These are phyloP conservation scores for Anguilla marmorata DNA, from an alignment of 2,797 vertebrate species.

Conservation along the genomic window DNA sequence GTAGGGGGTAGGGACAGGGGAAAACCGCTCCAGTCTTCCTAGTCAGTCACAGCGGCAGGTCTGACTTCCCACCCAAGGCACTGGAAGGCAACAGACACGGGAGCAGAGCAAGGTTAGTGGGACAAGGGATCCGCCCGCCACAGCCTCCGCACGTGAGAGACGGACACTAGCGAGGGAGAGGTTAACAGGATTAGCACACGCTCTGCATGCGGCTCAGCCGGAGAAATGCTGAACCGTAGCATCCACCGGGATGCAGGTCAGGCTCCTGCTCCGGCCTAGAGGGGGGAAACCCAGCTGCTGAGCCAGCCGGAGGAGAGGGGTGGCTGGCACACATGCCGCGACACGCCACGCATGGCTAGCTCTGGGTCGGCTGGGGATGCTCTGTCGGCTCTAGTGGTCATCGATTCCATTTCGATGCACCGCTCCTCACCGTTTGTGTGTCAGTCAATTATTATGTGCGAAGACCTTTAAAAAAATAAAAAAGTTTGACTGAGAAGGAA, in stretches of 20 bases:
- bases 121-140: neutral
- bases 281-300: neutral
- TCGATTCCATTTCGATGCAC: neutral
- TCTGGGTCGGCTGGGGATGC: neutral
- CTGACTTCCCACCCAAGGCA: constrained; percentile 64
- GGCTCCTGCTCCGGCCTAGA: neutral
- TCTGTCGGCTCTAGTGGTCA: neutral
- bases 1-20: neutral
- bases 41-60: constrained; percentile 67
- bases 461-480: neutral
- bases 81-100: constrained; percentile 73
- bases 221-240: neutral
- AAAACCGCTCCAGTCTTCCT: constrained; percentile 63
- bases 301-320: neutral
- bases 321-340: neutral
- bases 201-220: neutral
- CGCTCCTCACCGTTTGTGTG: neutral
- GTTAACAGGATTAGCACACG: neutral
- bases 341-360: neutral
- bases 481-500: neutral
- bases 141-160: neutral
- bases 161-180: neutral
- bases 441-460: neutral
- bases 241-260: neutral
- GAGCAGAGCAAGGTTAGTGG: constrained; percentile 40